Conservation (phyloP, 2,113 vertebrate genomes). For the Bettongia penicillata region DNA sequence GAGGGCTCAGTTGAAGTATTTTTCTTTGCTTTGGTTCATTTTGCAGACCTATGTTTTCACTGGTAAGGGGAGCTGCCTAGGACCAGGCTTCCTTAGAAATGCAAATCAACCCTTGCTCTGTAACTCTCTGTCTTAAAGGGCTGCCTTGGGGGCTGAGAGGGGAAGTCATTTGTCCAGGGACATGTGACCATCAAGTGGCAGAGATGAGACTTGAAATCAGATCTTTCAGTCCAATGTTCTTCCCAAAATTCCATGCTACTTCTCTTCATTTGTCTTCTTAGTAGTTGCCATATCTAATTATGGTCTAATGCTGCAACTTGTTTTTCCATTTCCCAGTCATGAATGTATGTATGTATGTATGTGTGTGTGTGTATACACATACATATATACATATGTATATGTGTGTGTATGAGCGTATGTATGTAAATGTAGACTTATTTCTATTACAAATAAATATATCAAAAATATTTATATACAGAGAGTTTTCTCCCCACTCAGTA, state of each 20-base stretch:
- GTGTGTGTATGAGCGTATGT: too few relatives aligned
- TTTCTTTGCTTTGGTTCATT: not conserved
- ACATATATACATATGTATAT: too few relatives aligned
- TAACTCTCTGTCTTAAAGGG: not conserved
- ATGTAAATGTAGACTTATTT: not conserved
- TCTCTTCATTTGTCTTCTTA: not conserved
- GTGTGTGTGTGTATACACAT: too few relatives aligned
- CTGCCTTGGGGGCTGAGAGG: not conserved
- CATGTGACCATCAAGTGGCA: not conserved
- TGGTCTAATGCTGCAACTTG: not conserved
- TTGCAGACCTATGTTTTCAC: not conserved
- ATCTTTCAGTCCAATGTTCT: not conserved
- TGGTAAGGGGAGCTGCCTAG: not conserved
- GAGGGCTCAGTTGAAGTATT: not conserved
- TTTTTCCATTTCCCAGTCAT: not conserved
- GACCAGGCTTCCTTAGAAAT: not conserved
- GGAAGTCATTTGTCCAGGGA: not conserved
- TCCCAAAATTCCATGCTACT: not conserved
- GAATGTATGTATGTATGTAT: not conserved
- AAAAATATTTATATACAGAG: not conserved
- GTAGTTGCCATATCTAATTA: not conserved
- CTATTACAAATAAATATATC: not conserved
- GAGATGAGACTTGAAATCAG: not conserved
- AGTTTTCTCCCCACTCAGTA: not conserved
- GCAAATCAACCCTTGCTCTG: not conserved